phyloP scores from a whole-genome alignment of 1,140 invertebrate genomes.

The fruit fly (Drosophila melanogaster) region DNA sequence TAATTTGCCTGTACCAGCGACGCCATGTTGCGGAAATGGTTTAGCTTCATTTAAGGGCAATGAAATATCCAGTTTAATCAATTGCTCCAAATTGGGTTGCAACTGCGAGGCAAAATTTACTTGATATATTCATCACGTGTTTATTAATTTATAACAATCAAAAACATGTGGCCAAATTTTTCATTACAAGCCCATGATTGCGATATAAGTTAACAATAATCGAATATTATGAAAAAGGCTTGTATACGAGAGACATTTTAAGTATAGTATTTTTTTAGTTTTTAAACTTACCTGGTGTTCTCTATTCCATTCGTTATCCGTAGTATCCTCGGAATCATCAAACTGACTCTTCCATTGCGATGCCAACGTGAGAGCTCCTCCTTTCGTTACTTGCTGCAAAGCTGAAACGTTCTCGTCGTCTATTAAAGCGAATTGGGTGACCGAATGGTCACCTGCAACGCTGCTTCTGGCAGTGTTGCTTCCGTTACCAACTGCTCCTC shows the following conservation, averaged over 20 bases:
- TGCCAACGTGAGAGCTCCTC: slow-evolving; percentile 92
- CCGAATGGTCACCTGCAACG: slow-evolving; percentile 85
- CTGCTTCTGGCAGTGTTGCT: slow-evolving; percentile 71
- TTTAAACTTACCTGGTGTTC: slow-evolving; percentile 85
- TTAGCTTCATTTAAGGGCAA: slow-evolving; percentile 40
- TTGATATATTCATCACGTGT: slow-evolving; percentile 48
- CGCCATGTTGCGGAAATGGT: slow-evolving; percentile 5
- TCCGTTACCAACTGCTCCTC: slow-evolving; percentile 12
- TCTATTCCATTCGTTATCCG: slow-evolving; percentile 96
- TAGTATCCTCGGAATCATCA: slow-evolving; percentile 95
- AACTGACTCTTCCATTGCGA: slow-evolving; percentile 98
- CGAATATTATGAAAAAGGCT: background rate
- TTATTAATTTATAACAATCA: background rate
- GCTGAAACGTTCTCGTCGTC: slow-evolving; percentile 96
- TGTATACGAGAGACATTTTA: slow-evolving; percentile 60
- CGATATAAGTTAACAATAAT: no score
- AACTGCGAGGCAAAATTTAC: slow-evolving; percentile 71
- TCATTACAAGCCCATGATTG: background rate
- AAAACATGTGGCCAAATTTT: background rate
- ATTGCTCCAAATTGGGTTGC: slow-evolving; percentile 72
- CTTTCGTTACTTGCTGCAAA: slow-evolving; percentile 92
- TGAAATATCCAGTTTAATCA: slow-evolving; percentile 54
- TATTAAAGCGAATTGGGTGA: slow-evolving; percentile 95
- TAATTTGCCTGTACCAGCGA: slow-evolving; percentile 1
- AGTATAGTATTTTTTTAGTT: slow-evolving; percentile 14